Base-by-base conservation (phyloP, 2,888 invertebrate genomes). In the Catotricha subobsoleta region DNA sequence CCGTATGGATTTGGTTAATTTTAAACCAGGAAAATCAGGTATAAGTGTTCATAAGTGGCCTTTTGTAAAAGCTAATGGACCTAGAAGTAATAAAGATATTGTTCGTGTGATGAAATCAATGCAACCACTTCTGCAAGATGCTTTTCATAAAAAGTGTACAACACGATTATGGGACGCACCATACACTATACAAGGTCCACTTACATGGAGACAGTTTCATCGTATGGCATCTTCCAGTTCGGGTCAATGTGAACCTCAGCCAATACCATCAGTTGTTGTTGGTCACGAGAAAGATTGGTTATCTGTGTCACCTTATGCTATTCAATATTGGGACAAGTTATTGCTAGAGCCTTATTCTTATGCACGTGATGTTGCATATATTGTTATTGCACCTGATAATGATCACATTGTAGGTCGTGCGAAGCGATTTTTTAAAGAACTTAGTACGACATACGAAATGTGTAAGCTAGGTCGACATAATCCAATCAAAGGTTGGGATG, bases 201-300 rank as follows among this genome's bases (percentile, higher is more conserved):
- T 98, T 12, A 98, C 97, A 2, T 98, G 97, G 97, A 74, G 94
- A 41, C 91, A 95, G 61, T 95, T 98, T 66, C 95, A 94, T 68
- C 75, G 90, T 44, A 69, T 95, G 45, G 92, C 94, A 30, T 94
- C 92, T 8, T 71, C 92, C 57, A 91, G 90, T 42, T 87, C 90
- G 42, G 94, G 94, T 59, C 81, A 90, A 47, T 92, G 91, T 65
- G 94, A 94, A 58, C 94, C 95, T 27, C 95, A 95, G 62, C 94
- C 95, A 1, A 88, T 95, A 52, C 95, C 95, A 18, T 83, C 88
- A 4, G 69, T 95, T 35, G 76, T 94, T 42, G 90, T 92, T 30
- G 94, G 94, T 1, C 84, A 87, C 63, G 95, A 95, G 56, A 81
- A 87, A 53, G 95, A 97, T 57, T 91, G 92, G 86, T 66, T 95